phyloP scores from a whole-genome alignment of 1,140 invertebrate genomes.

The Trissolcus basalis region DNA sequence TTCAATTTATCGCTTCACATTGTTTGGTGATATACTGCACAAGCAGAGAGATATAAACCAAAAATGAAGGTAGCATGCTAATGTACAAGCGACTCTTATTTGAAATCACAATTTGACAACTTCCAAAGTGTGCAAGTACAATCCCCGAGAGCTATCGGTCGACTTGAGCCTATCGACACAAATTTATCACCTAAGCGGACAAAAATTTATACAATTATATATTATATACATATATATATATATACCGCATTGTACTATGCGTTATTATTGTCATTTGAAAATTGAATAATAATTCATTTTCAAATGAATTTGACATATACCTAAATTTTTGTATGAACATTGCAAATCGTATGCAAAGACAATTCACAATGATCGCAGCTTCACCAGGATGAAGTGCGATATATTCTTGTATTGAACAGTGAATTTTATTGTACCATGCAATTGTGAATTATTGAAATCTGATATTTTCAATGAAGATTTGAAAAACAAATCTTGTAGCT shows the following conservation, averaged over 20 bases:
- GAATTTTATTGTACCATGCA: constrained; percentile 2
- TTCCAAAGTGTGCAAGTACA: constrained; percentile 22
- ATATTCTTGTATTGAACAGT: constrained; percentile 25
- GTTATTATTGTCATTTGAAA: constrained; percentile 7
- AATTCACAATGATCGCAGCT: too few relatives aligned
- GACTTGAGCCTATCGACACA: too few relatives aligned
- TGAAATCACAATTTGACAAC: too few relatives aligned
- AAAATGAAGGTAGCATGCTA: too few relatives aligned
- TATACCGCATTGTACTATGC: constrained; percentile 13
- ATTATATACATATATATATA: constrained; percentile 21
- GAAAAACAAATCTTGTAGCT: constrained; percentile 18
- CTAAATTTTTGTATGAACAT: too few relatives aligned
- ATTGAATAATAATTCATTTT: constrained; percentile 13
- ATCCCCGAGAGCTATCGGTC: constrained; percentile 1
- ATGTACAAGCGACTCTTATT: too few relatives aligned
- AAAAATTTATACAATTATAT: constrained; percentile 15
- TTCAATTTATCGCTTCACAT: too few relatives aligned
- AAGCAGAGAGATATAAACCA: too few relatives aligned
- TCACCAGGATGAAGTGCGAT: neutral
- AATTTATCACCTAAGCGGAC: neutral
- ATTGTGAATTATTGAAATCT: constrained; percentile 17
- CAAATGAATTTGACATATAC: neutral
- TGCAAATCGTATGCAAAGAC: too few relatives aligned
- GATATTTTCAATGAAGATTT: constrained; percentile 19
- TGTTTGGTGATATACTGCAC: too few relatives aligned